A percentile compares a stretch with the other conserved stretches of the same genome.
Conservation (phyloP, 2,113 vertebrate species). For the Alectura lathami region DNA sequence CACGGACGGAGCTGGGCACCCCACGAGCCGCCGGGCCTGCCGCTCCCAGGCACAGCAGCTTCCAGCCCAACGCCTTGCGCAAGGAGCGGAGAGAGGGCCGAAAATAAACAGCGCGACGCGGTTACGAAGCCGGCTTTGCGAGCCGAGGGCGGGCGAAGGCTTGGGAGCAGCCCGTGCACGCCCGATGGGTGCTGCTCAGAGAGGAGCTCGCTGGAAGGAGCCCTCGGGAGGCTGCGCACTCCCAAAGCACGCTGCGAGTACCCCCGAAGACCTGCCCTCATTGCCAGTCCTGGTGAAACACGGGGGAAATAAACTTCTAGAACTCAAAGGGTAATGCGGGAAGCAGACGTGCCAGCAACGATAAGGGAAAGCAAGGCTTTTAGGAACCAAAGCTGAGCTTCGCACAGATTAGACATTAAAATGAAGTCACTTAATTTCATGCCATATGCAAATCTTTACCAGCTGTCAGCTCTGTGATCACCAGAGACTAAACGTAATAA, state of each 20-base stretch:
- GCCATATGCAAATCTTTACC: conserved; percentile 58
- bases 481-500: conserved; percentile 43
- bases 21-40: no score
- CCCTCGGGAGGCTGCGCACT: accelerated
- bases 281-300: neutral
- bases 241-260: no score
- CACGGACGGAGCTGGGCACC: no score
- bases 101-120: neutral
- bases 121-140: neutral
- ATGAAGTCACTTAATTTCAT: conserved; percentile 56
- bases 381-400: neutral
- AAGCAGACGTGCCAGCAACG: conserved; percentile 43
- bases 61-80: neutral
- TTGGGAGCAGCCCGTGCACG: neutral
- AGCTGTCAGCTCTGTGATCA: conserved; percentile 66
- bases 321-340: neutral
- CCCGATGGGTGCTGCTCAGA: neutral
- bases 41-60: neutral
- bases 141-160: neutral
- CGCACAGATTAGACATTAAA: conserved; percentile 56
- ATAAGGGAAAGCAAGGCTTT: neutral
- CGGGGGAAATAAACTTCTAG: neutral
- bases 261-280: neutral
- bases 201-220: neutral
- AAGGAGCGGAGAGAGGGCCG: neutral